These are phyloP conservation scores for Oryzias melastigma DNA, from an alignment of 2,113 vertebrate genomes.

Conservation along the genomic window DNA sequence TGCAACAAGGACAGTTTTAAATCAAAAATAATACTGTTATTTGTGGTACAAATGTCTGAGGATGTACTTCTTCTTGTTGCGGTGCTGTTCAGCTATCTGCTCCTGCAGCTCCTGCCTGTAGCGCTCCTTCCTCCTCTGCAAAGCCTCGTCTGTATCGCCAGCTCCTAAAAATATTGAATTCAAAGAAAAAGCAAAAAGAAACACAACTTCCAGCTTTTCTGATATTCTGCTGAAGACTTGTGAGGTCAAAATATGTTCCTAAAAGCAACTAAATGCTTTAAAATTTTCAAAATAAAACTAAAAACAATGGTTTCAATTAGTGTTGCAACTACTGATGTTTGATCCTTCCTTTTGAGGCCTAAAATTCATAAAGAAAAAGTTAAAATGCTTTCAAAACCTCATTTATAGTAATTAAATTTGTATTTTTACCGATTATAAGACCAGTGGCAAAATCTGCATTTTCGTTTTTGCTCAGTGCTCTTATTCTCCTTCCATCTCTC, in stretches of 20 bases:
- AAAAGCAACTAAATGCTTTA: no score
- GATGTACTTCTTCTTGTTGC: conserved; percentile 83
- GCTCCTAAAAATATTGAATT: conserved; percentile 63
- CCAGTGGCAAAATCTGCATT: conserved; percentile 75
- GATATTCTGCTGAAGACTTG: no score
- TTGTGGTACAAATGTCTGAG: background rate
- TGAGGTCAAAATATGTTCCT: no score
- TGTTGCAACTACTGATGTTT: no score
- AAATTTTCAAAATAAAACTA: no score
- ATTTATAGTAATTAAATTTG: no score
- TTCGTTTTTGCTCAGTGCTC: conserved; percentile 37
- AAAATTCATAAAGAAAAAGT: no score
- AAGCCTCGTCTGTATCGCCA: conserved; percentile 66
- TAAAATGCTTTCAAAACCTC: no score
- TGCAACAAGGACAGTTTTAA: conserved; percentile 42
- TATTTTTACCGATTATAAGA: conserved; percentile 80
- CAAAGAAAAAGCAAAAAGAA: background rate
- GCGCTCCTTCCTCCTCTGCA: conserved; percentile 82
- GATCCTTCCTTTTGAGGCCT: no score
- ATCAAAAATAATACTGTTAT: background rate
- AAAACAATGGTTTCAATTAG: no score
- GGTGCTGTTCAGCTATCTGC: conserved; percentile 89
- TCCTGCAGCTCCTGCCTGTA: conserved; percentile 88
- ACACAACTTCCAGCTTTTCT: background rate
- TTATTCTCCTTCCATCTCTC: conserved; percentile 52